Percentiles rank a stretch among this genome's conserved stretches.
Conservation (phyloP, 1,140 invertebrate genomes). For the Sinonovacula constricta region DNA sequence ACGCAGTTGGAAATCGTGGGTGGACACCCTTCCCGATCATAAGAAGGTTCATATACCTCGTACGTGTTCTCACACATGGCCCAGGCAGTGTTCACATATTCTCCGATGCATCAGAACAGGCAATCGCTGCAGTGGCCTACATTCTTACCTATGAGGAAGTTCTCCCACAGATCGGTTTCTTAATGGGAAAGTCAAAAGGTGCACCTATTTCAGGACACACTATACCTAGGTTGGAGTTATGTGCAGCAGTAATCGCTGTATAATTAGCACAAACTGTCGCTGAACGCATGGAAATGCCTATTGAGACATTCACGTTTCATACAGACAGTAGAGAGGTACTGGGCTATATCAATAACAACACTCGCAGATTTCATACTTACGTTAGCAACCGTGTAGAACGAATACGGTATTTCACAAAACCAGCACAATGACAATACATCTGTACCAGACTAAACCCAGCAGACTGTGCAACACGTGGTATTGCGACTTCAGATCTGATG, state of each 20-base stretch:
- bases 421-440: conserved; percentile 43
- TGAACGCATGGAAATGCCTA: conserved; percentile 12
- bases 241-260: conserved; percentile 44
- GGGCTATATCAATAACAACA: conserved; percentile 43
- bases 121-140: too few relatives aligned
- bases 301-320: conserved; percentile 34
- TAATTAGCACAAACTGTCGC: conserved; percentile 25
- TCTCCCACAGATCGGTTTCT: neutral
- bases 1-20: neutral
- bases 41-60: neutral
- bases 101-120: too few relatives aligned
- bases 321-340: conserved; percentile 42
- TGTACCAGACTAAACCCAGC: conserved; percentile 44
- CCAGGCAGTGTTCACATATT: neutral
- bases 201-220: neutral
- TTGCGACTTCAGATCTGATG: neutral
- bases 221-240: too few relatives aligned
- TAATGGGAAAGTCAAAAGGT: conserved; percentile 2
- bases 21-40: neutral
- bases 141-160: neutral
- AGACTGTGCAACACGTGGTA: conserved; percentile 34
- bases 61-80: neutral
- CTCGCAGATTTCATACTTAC: conserved; percentile 47
- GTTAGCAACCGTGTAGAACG: conserved; percentile 42
- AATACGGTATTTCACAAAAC: conserved; percentile 16